Base-by-base conservation (phyloP, 2,888 invertebrate genomes). In the Cotesia congregata region DNA sequence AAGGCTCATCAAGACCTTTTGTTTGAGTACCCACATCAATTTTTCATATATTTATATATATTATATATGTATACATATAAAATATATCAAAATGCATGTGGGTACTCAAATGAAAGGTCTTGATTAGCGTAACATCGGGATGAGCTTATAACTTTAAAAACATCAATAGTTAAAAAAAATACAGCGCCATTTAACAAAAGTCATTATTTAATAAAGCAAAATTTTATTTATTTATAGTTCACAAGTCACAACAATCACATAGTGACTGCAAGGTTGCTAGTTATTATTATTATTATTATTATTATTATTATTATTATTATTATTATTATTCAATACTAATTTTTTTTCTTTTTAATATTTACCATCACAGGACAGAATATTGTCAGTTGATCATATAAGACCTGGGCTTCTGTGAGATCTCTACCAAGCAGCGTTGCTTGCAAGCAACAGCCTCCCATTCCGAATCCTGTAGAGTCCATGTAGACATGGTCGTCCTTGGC, bases 391-490 rank as follows among this genome's bases (percentile, higher is more conserved):
- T 99, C 99, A 87, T 99, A 99, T 0, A 99, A 92, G 62, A 95
- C 95, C 81, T 98, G 92, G 3, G 99, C 99, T 91, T 99, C 99
- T 67, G 93, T 93, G 81, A 99, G 97, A 89, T 98, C 98, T 89
- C 97, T 97, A 0, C 99, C 98, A 90, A 97, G 95, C 91, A 99
- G 99, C 70, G 97, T 98, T 75, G 97, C 92, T 90, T 99, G 98
- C 62, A 98, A 92, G 88, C 98, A 98, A 86, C 97, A 97, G 90
- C 98, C 98, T 40, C 99, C 99, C 99, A 99, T 99, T 74, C 98
- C 99, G 90, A 99, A 99, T 41, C 98, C 99, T 98, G 99, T 98
- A 1, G 97, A 97, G 90, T 99, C 99, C 94, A 99, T 94, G 86
- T 98, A 97, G 79, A 99, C 96, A 86, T 97, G 96, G 90, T 98